Evolutionary conservation across 2,888 invertebrate species (phyloP).

Genomic region (Noctua fimbriata): DNA sequence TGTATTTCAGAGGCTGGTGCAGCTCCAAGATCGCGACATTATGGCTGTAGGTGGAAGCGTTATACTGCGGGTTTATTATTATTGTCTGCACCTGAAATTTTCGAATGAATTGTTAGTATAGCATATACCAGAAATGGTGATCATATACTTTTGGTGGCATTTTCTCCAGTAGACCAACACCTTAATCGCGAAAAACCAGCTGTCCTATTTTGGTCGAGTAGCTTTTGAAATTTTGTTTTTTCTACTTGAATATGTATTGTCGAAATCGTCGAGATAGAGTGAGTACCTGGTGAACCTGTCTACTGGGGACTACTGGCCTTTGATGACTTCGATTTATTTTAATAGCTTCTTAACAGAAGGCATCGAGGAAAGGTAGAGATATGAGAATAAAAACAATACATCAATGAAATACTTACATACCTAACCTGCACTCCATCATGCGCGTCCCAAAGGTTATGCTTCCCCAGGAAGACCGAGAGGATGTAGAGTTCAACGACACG

Average conservation of each 20-base stretch:
- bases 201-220: background rate
- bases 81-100: conserved; percentile 24
- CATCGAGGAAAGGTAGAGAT: background rate
- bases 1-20: conserved; percentile 84
- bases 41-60: background rate
- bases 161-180: background rate
- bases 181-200: background rate
- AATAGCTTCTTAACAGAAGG: background rate
- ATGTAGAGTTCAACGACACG: conserved; percentile 78
- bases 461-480: conserved; percentile 82
- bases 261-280: background rate
- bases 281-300: background rate
- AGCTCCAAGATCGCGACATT: conserved; percentile 90
- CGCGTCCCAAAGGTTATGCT: conserved; percentile 82
- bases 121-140: background rate
- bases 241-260: background rate
- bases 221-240: background rate
- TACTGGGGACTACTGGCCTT: background rate
- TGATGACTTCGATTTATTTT: background rate
- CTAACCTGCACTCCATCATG: conserved; percentile 81
- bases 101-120: background rate
- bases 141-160: background rate
- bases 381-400: background rate
- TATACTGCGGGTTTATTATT: conserved; percentile 11
- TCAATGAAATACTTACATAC: conserved; percentile 72